Evolutionary conservation across 2,797 vertebrate genomes (phyloP).

Genomic region (Staurois parvus): DNA sequence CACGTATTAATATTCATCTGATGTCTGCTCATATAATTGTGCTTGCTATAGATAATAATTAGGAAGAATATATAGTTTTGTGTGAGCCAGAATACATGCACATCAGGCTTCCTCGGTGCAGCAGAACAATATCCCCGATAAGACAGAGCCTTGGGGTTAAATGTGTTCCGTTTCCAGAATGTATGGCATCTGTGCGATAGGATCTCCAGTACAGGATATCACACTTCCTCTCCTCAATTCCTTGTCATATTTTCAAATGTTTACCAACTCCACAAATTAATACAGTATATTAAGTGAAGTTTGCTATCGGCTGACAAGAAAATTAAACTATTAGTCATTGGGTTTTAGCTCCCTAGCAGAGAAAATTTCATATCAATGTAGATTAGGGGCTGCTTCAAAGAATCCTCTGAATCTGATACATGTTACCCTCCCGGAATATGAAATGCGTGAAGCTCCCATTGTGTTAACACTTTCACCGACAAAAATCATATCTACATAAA

Average conservation of each 20-base stretch:
- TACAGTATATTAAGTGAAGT: constrained; percentile 47
- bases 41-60: background rate
- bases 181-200: constrained; percentile 1
- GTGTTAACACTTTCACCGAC: constrained; percentile 7
- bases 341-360: constrained; percentile 28
- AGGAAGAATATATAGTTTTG: background rate
- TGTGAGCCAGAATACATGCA: background rate
- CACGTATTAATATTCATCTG: background rate
- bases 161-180: constrained; percentile 1
- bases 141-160: constrained; percentile 23
- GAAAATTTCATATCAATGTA: constrained; percentile 56
- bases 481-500: background rate
- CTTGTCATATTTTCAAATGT: constrained; percentile 51
- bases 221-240: constrained; percentile 27
- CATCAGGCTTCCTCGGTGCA: background rate
- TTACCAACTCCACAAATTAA: constrained; percentile 54
- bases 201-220: constrained; percentile 49
- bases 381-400: constrained; percentile 47
- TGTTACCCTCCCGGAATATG: constrained; percentile 6
- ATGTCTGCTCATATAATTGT: background rate
- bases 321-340: constrained; percentile 60
- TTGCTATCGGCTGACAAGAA: constrained; percentile 56
- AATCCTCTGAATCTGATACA: constrained; percentile 29
- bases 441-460: background rate
- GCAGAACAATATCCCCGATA: background rate